A percentile compares a stretch with the other conserved stretches of the same genome.
These are phyloP conservation scores for Disparrhopalites patrizii DNA, from an alignment of 2,888 invertebrate genomes.

Conservation along the genomic window DNA sequence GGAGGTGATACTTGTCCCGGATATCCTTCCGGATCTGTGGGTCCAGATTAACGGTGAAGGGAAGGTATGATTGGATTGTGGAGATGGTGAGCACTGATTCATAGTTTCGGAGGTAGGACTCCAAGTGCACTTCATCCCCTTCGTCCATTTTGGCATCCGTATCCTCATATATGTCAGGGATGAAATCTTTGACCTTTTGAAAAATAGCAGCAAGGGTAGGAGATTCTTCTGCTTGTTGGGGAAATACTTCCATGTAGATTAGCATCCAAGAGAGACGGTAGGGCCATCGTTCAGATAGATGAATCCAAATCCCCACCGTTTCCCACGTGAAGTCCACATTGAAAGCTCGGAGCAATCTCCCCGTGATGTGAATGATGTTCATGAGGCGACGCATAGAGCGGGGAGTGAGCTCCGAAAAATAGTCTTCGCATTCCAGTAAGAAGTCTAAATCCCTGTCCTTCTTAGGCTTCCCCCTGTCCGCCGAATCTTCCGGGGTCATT, in stretches of 20 bases:
- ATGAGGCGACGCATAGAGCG: conserved; percentile 91
- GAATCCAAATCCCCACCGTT: conserved; percentile 95
- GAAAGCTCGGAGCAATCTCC: conserved; percentile 94
- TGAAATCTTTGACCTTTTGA: conserved; percentile 68
- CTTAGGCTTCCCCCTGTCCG: too few species aligned
- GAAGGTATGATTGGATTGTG: conserved; percentile 91
- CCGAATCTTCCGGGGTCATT: too few species aligned
- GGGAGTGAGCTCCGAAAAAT: conserved; percentile 98
- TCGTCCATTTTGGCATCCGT: conserved; percentile 63
- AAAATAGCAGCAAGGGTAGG: conserved; percentile 84
- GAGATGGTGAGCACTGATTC: conserved; percentile 82
- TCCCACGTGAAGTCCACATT: conserved; percentile 99
- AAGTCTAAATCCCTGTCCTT: neutral
- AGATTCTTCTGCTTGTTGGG: conserved; percentile 79
- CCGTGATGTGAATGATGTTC: conserved; percentile 95
- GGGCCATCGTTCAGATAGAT: conserved; percentile 98
- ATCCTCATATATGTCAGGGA: neutral
- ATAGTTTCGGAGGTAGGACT: conserved; percentile 80
- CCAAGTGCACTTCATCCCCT: conserved; percentile 87
- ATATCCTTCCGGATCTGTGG: conserved; percentile 96
- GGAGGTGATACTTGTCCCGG: conserved; percentile 63
- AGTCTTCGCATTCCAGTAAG: conserved; percentile 74
- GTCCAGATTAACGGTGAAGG: conserved; percentile 97
- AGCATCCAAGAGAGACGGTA: conserved; percentile 97
- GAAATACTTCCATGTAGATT: conserved; percentile 83